Percentiles rank a stretch among this genome's conserved stretches.
Conservation (phyloP, 2,888 invertebrate genomes). For the Drosophila monieri region DNA sequence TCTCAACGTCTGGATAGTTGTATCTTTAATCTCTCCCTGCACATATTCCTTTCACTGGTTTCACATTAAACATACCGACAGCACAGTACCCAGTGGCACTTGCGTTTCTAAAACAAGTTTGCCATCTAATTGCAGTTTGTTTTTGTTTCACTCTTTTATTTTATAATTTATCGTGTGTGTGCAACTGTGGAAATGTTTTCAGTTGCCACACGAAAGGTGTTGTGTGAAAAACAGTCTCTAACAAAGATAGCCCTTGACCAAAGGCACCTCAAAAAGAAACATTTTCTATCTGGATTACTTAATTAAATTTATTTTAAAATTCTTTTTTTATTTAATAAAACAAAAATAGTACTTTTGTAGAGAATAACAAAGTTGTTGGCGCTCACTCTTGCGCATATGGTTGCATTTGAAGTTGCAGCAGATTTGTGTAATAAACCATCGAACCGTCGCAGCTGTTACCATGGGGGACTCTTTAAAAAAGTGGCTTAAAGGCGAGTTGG, state of each 20-base stretch:
- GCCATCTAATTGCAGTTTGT: slow-evolving; percentile 55
- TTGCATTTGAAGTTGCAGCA: slow-evolving; percentile 33
- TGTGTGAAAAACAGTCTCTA: slow-evolving; percentile 26
- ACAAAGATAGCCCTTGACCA: too few relatives aligned
- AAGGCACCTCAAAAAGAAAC: too few relatives aligned
- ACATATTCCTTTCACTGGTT: not conserved
- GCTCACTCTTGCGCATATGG: slow-evolving; percentile 26
- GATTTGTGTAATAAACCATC: slow-evolving; percentile 21
- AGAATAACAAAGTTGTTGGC: slow-evolving; percentile 22
- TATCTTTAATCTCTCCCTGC: slow-evolving; percentile 1
- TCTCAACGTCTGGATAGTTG: not conserved
- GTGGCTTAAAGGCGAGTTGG: not conserved
- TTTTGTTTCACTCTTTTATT: slow-evolving; percentile 35
- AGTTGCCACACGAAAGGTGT: slow-evolving; percentile 39
- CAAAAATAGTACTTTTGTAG: not conserved
- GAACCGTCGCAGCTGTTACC: slow-evolving; percentile 26
- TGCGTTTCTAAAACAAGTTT: slow-evolving; percentile 51
- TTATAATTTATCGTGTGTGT: slow-evolving; percentile 21
- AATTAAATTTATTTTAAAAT: not conserved
- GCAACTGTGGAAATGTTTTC: slow-evolving; percentile 40
- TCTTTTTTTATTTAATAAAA: too few relatives aligned
- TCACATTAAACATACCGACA: slow-evolving; percentile 24
- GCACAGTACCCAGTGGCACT: not conserved
- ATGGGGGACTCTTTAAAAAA: slow-evolving; percentile 14
- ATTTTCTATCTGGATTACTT: not conserved